Conservation (phyloP, 2,888 invertebrate species). For the Dynastes maya region DNA sequence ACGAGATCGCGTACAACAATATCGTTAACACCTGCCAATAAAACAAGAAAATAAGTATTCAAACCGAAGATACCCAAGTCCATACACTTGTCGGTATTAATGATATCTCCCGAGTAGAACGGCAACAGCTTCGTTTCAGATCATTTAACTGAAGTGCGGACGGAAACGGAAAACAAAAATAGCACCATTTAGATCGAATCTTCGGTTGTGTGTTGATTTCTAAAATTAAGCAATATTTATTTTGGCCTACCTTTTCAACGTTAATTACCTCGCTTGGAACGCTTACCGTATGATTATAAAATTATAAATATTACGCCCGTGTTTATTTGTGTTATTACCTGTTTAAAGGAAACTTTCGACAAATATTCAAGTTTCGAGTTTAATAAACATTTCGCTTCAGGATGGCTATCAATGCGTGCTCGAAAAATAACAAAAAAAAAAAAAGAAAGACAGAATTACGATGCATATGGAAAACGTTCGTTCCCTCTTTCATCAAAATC, state of each 20-base stretch:
- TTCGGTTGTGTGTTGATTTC: background rate
- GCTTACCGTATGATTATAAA: constrained; percentile 4
- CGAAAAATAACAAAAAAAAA: background rate
- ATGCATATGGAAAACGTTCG: too few relatives aligned
- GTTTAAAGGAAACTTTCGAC: background rate
- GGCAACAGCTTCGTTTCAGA: constrained; percentile 2
- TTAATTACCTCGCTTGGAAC: constrained; percentile 4
- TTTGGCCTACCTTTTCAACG: constrained; percentile 6
- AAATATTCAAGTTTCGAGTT: constrained; percentile 17
- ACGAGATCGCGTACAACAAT: too few relatives aligned
- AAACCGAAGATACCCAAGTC: background rate
- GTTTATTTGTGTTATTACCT: constrained; percentile 27
- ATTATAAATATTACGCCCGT: background rate
- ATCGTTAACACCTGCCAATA: too few relatives aligned
- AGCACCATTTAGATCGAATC: constrained; percentile 2
- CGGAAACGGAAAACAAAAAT: constrained; percentile 20
- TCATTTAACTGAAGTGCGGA: constrained; percentile 17
- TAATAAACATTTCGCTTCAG: constrained; percentile 9
- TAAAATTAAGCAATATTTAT: constrained; percentile 17
- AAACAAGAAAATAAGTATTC: too few relatives aligned
- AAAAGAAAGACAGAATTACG: too few relatives aligned
- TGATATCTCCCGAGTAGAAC: background rate
- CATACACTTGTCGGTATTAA: background rate
- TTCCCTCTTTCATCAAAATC: too few relatives aligned
- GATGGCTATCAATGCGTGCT: constrained; percentile 8